These are phyloP conservation scores for Thymelicus acteon DNA, from an alignment of 2,888 invertebrate species.

Conservation along the genomic window DNA sequence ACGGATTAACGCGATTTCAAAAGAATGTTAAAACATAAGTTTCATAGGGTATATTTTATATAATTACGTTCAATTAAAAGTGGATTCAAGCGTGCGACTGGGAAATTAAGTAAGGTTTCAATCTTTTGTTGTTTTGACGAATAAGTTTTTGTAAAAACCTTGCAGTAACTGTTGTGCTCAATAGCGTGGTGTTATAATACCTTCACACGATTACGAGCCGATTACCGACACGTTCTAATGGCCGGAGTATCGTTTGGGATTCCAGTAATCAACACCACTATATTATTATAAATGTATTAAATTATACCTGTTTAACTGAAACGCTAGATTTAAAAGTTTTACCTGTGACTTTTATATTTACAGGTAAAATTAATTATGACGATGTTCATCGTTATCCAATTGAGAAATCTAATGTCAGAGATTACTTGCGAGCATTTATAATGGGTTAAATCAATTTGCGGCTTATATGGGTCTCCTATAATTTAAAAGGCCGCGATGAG, in stretches of 20 bases:
- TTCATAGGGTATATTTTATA: conserved; percentile 9
- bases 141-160: conserved; percentile 76
- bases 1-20: not conserved
- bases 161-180: conserved; percentile 68
- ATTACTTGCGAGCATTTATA: too few relatives aligned
- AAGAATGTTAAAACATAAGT: conserved; percentile 1
- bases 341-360: not conserved
- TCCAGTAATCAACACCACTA: conserved; percentile 28
- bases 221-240: conserved; percentile 64
- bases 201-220: conserved; percentile 74
- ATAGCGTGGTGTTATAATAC: conserved; percentile 68
- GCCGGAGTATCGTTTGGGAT: conserved; percentile 50
- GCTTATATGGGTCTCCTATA: too few relatives aligned
- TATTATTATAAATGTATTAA: conserved; percentile 25
- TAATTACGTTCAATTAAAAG: conserved; percentile 69
- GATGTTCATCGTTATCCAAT: too few relatives aligned
- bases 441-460: too few relatives aligned
- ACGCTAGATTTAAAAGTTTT: not conserved
- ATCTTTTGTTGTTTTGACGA: conserved; percentile 75
- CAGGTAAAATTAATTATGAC: too few relatives aligned
- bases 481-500: too few relatives aligned
- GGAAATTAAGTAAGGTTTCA: conserved; percentile 78
- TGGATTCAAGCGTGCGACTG: conserved; percentile 74
- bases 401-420: too few relatives aligned
- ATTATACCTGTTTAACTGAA: conserved; percentile 11